A percentile compares a stretch with the other conserved stretches of the same genome.
phyloP scores from a whole-genome alignment of 2,797 vertebrate species.

The Catharus ustulatus region DNA sequence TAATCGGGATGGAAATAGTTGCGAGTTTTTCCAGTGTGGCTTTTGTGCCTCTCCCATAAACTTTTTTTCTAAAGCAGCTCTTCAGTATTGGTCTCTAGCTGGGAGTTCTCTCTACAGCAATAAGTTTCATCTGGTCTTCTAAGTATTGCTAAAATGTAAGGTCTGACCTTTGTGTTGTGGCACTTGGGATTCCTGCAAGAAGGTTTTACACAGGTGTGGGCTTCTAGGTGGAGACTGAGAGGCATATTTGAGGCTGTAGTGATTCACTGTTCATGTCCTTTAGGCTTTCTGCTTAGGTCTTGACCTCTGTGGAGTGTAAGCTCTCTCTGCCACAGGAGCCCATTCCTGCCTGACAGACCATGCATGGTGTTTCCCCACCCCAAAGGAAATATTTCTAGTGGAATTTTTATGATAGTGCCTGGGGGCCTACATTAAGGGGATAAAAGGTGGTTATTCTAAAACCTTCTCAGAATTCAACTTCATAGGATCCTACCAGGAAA shows the following conservation, averaged over 20 bases:
- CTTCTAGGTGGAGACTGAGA: background rate
- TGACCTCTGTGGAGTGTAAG: background rate
- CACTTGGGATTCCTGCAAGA: background rate
- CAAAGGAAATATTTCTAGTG: conserved; percentile 37
- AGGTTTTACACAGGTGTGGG: background rate
- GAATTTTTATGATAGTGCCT: conserved; percentile 50
- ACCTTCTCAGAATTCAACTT: background rate
- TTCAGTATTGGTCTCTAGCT: background rate
- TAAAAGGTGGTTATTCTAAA: conserved; percentile 23
- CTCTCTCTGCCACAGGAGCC: background rate
- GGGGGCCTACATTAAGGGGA: background rate
- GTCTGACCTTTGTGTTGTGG: background rate
- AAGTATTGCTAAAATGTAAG: background rate
- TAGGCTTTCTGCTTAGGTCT: background rate
- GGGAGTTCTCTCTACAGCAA: background rate
- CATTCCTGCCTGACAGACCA: conserved; percentile 1
- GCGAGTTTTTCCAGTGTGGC: background rate
- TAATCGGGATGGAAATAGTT: background rate
- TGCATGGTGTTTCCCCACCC: conserved; percentile 43
- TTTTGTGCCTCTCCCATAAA: background rate
- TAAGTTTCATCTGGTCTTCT: background rate
- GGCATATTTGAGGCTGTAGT: background rate
- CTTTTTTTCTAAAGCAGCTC: background rate
- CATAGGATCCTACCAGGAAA: background rate
- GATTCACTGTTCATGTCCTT: background rate